Evolutionary conservation across 2,888 invertebrate genomes (phyloP).

Genomic region (Cartodere bifasciata): DNA sequence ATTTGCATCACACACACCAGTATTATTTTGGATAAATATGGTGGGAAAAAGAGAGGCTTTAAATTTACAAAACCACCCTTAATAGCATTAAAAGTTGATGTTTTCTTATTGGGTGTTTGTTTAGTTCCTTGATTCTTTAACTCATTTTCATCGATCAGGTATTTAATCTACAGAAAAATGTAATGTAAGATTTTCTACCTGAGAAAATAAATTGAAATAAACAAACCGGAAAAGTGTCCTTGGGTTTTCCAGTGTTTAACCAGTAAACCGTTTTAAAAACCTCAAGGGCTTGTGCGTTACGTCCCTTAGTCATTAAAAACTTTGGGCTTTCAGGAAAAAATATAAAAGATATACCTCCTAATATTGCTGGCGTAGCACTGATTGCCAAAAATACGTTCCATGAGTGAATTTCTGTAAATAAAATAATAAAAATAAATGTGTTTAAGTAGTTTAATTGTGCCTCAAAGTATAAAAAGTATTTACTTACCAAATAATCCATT

Average conservation of each 20-base stretch:
- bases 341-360: constrained; percentile 47
- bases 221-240: constrained; percentile 53
- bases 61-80: constrained; percentile 49
- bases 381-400: constrained; percentile 51
- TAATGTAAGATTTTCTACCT: constrained; percentile 1
- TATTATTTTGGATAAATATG: constrained; percentile 46
- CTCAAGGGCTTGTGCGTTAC: constrained; percentile 49
- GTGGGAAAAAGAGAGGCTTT: constrained; percentile 49
- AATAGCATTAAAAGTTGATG: constrained; percentile 36
- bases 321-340: constrained; percentile 68
- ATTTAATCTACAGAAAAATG: constrained; percentile 27
- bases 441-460: not conserved
- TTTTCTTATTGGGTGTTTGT: constrained; percentile 26
- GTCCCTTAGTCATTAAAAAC: constrained; percentile 57
- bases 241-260: constrained; percentile 49
- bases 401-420: constrained; percentile 39
- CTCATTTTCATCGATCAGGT: constrained; percentile 27
- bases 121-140: not conserved
- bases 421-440: not conserved
- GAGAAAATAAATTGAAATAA: constrained; percentile 3
- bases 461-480: not conserved
- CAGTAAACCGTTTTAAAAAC: constrained; percentile 52
- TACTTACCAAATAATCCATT: constrained; percentile 4
- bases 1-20: constrained; percentile 53
- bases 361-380: constrained; percentile 50